Conservation (phyloP, 2,888 invertebrate genomes). For the Spicauda simplicius region DNA sequence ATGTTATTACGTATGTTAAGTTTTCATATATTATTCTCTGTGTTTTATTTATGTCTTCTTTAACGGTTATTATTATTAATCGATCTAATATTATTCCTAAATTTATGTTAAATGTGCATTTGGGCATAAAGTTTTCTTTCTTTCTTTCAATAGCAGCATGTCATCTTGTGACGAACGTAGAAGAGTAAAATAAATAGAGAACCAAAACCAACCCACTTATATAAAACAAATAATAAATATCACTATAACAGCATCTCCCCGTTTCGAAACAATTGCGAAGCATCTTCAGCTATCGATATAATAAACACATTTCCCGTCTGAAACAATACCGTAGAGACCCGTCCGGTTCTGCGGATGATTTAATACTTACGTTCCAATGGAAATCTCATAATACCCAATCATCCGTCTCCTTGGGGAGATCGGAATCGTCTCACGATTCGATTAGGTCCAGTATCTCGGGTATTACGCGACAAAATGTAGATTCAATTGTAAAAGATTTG, state of each 20-base stretch:
- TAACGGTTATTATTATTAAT: too few relatives aligned
- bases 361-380: constrained; percentile 60
- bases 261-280: constrained; percentile 23
- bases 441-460: constrained; percentile 46
- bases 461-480: constrained; percentile 35
- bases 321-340: constrained; percentile 49
- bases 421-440: constrained; percentile 51
- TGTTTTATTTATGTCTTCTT: too few relatives aligned
- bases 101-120: too few relatives aligned
- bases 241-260: not conserved
- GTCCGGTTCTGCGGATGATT: constrained; percentile 59
- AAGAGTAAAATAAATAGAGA: too few relatives aligned
- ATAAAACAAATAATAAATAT: too few relatives aligned
- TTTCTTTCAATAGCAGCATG: too few relatives aligned
- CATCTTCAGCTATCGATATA: constrained; percentile 34
- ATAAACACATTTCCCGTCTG: constrained; percentile 52
- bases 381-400: constrained; percentile 82
- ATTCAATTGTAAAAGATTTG: constrained; percentile 37
- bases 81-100: too few relatives aligned
- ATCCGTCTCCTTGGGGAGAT: constrained; percentile 61
- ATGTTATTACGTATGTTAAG: too few relatives aligned
- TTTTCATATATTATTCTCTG: too few relatives aligned
- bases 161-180: too few relatives aligned
- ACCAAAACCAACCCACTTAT: too few relatives aligned
- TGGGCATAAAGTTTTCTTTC: too few relatives aligned